Evolutionary conservation across 2,888 invertebrate genomes (phyloP).

Genomic region (Tiliacea citrago): DNA sequence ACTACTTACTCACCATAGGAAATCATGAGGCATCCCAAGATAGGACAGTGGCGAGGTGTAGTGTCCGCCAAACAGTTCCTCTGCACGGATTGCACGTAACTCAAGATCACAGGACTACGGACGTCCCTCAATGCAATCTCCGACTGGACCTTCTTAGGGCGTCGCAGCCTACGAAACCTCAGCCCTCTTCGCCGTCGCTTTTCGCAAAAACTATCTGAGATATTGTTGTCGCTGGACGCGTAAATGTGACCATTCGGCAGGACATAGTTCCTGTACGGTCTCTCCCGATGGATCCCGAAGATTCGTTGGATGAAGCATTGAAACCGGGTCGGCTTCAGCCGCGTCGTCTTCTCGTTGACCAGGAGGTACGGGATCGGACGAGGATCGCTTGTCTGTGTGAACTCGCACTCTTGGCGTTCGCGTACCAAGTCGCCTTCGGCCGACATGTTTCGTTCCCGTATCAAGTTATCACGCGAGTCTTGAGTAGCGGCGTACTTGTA

Average conservation of each 20-base stretch:
- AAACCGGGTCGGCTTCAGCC: constrained; percentile 78
- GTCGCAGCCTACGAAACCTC: constrained; percentile 77
- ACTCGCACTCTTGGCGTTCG: constrained; percentile 67
- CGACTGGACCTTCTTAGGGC: constrained; percentile 79
- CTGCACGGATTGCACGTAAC: constrained; percentile 82
- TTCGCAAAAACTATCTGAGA: constrained; percentile 71
- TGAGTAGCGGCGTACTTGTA: constrained; percentile 57
- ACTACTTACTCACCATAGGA: constrained; percentile 73
- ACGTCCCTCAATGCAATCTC: constrained; percentile 76
- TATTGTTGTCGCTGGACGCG: constrained; percentile 82
- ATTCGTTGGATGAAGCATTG: constrained; percentile 82
- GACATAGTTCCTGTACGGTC: constrained; percentile 63
- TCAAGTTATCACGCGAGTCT: constrained; percentile 41
- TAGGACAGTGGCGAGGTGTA: constrained; percentile 83
- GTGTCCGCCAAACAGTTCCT: constrained; percentile 81
- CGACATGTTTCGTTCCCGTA: constrained; percentile 7
- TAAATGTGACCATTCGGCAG: constrained; percentile 73
- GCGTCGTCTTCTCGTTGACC: constrained; percentile 66
- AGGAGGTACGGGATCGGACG: constrained; percentile 69
- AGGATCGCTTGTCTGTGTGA: constrained; percentile 60
- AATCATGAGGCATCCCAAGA: constrained; percentile 81
- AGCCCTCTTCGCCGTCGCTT: constrained; percentile 73
- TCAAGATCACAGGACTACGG: constrained; percentile 77
- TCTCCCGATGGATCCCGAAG: constrained; percentile 78
- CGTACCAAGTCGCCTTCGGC: constrained; percentile 33